Percentiles rank a stretch among this genome's conserved stretches.
These are phyloP conservation scores for Pelosia muscerda DNA, from an alignment of 2,888 invertebrate genomes.

Conservation along the genomic window DNA sequence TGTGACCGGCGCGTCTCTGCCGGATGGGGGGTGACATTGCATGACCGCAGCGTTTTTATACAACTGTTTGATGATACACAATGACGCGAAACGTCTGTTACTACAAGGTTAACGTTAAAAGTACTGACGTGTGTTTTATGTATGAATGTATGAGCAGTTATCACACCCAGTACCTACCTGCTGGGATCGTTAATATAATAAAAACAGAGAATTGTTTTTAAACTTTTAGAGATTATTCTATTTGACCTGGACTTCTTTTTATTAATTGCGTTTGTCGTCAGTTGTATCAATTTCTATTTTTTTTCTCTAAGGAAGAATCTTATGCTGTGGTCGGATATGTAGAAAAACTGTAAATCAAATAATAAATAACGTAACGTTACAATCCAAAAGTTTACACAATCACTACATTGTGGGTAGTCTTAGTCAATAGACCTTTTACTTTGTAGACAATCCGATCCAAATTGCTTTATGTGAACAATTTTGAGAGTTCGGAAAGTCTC, in stretches of 20 bases:
- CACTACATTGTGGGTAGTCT: no score
- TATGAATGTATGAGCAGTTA: slow-evolving; percentile 37
- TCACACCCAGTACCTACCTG: slow-evolving; percentile 26
- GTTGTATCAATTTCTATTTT: no score
- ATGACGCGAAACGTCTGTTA: slow-evolving; percentile 74
- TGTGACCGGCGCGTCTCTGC: slow-evolving; percentile 76
- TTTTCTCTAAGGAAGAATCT: no score
- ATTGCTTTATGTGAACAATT: no score
- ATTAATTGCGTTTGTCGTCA: background rate
- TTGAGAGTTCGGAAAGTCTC: no score
- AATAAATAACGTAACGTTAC: no score
- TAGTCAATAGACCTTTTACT: no score
- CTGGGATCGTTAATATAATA: background rate
- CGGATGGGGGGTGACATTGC: slow-evolving; percentile 82
- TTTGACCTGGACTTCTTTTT: background rate
- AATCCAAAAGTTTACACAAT: no score
- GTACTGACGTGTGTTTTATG: slow-evolving; percentile 44
- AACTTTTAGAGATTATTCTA: background rate
- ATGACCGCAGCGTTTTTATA: slow-evolving; percentile 78
- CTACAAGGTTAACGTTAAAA: slow-evolving; percentile 69
- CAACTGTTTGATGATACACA: slow-evolving; percentile 73
- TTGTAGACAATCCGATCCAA: no score
- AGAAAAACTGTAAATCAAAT: no score
- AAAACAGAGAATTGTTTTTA: background rate
- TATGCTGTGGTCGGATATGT: no score